Evolutionary conservation across 2,113 vertebrate genomes (phyloP).

Genomic region (Phaethornis superciliosus): DNA sequence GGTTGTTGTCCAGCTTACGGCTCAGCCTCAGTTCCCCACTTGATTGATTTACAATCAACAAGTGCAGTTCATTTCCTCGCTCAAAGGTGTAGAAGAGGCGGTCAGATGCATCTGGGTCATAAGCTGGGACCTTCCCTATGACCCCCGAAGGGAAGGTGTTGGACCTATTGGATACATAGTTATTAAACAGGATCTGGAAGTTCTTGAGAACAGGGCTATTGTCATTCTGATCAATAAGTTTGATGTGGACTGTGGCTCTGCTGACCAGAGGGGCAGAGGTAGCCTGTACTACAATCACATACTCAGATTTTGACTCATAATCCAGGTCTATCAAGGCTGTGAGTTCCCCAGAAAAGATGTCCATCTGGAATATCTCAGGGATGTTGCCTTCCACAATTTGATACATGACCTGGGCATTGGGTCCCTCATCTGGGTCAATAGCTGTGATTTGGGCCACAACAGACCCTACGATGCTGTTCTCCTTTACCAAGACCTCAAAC

Average conservation of each 20-base stretch:
- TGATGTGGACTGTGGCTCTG: slow-evolving; percentile 91
- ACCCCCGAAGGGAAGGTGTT: slow-evolving; percentile 95
- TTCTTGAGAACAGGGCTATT: slow-evolving; percentile 92
- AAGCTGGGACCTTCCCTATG: slow-evolving; percentile 93
- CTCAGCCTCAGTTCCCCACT: slow-evolving; percentile 96
- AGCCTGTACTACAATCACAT: slow-evolving; percentile 96
- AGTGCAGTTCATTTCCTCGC: slow-evolving; percentile 93
- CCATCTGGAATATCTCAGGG: slow-evolving; percentile 98
- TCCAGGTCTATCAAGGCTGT: slow-evolving; percentile 96
- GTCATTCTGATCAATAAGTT: slow-evolving; percentile 95
- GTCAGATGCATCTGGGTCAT: slow-evolving; percentile 95
- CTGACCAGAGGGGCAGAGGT: slow-evolving; percentile 96
- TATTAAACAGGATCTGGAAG: slow-evolving; percentile 99
- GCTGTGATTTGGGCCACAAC: slow-evolving; percentile 97
- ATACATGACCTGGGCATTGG: slow-evolving; percentile 98
- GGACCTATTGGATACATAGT: slow-evolving; percentile 96
- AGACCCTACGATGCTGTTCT: slow-evolving; percentile 95
- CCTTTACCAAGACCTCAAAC: slow-evolving; percentile 94
- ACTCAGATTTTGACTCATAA: slow-evolving; percentile 91
- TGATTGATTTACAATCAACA: slow-evolving; percentile 94
- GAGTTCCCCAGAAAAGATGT: slow-evolving; percentile 98
- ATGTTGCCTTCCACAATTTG: slow-evolving; percentile 99
- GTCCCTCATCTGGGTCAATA: slow-evolving; percentile 91
- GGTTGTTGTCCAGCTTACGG: slow-evolving; percentile 97
- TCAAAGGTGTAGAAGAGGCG: slow-evolving; percentile 94